Conservation (phyloP, 1,140 invertebrate genomes). For the Sycophaga agraensis region DNA sequence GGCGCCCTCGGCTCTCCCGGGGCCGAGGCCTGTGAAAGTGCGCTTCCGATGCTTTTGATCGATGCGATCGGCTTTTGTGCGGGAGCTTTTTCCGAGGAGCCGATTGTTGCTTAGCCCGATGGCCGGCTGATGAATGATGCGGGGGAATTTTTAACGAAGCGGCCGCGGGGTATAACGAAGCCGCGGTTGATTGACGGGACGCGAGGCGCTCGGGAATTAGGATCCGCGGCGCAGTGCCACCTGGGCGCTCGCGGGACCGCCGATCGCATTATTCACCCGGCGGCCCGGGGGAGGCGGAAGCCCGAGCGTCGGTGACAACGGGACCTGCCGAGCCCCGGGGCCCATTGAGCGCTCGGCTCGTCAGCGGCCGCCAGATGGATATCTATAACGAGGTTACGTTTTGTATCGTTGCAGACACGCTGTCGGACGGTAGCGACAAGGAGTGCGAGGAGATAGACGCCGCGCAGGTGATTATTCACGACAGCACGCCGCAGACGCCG, state of each 20-base stretch:
- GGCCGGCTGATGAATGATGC: too few species aligned
- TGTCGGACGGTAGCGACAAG: constrained; percentile 35
- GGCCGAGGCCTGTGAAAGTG: not conserved
- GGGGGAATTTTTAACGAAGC: too few species aligned
- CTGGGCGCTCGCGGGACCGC: too few species aligned
- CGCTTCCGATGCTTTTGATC: constrained; percentile 41
- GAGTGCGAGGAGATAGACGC: constrained; percentile 69
- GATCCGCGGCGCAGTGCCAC: too few species aligned
- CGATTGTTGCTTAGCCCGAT: too few species aligned
- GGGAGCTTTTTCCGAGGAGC: too few species aligned
- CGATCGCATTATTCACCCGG: too few species aligned
- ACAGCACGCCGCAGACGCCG: constrained; percentile 70
- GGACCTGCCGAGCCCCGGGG: not conserved
- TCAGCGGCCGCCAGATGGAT: not conserved
- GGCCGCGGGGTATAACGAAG: too few species aligned
- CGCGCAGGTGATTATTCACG: constrained; percentile 75
- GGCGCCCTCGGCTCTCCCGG: not conserved
- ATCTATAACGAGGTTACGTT: constrained; percentile 13
- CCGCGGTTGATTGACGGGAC: too few species aligned
- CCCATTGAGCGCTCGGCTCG: not conserved
- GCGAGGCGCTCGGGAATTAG: too few species aligned
- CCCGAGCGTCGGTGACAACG: too few species aligned
- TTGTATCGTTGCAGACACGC: constrained; percentile 34
- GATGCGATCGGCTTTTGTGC: not conserved
- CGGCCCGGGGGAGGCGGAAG: too few species aligned